phyloP scores from a whole-genome alignment of 2,113 vertebrate species.

The Gambusia affinis region DNA sequence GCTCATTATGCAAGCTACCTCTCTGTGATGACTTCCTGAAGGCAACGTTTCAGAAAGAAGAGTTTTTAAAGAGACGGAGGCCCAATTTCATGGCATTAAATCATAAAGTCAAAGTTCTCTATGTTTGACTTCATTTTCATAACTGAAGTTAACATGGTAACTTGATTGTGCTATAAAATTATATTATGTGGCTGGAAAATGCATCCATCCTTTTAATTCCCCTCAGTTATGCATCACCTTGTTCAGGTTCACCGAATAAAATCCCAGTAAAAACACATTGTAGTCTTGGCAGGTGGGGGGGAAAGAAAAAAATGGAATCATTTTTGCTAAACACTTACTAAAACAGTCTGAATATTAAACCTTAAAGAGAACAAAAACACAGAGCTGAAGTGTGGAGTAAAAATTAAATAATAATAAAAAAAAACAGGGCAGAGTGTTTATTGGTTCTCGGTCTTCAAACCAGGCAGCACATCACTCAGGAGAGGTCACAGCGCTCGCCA shows the following conservation, averaged over 20 bases:
- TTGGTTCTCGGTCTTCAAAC: constrained; percentile 74
- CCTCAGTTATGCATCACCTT: neutral
- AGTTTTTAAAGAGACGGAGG: no score
- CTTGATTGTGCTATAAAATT: no score
- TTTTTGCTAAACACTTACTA: neutral
- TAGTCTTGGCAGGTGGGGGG: neutral
- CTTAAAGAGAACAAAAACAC: constrained; percentile 22
- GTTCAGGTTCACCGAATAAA: no score
- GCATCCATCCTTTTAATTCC: neutral
- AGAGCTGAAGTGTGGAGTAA: constrained; percentile 64
- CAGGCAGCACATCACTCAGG: constrained; percentile 85
- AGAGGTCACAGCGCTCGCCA: constrained; percentile 88
- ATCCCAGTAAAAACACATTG: neutral
- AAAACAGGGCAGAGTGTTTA: constrained; percentile 77
- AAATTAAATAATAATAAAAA: constrained; percentile 72
- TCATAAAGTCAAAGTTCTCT: no score
- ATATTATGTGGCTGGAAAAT: no score
- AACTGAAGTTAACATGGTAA: no score
- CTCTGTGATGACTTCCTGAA: no score
- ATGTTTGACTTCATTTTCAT: no score
- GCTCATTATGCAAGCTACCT: no score
- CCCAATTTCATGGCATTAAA: no score
- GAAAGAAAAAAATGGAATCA: no score
- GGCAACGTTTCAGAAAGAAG: no score
- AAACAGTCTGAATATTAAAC: constrained; percentile 7